A percentile compares a stretch with the other conserved stretches of the same genome.
Conservation (phyloP, 2,113 vertebrate species). For the Epinephelus moara region DNA sequence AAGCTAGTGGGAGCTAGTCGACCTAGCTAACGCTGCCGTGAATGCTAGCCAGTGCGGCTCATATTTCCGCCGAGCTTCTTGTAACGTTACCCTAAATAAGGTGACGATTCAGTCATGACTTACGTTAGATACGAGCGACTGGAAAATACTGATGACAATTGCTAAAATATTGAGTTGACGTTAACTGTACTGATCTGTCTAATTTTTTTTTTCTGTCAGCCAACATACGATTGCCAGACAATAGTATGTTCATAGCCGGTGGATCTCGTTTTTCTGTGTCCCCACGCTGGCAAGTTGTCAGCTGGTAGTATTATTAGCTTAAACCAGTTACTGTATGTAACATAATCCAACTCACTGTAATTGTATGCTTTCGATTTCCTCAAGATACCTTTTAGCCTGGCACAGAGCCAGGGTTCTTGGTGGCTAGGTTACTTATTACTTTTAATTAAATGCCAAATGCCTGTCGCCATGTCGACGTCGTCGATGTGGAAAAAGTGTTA, state of each 20-base stretch:
- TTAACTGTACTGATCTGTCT: background rate
- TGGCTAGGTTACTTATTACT: background rate
- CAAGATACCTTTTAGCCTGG: background rate
- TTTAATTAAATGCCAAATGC: background rate
- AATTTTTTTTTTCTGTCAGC: background rate
- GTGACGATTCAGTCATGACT: background rate
- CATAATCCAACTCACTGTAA: background rate
- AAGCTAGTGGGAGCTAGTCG: constrained; percentile 41
- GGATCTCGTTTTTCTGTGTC: constrained; percentile 3
- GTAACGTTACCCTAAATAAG: background rate
- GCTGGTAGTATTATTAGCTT: background rate
- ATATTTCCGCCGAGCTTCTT: constrained; percentile 22
- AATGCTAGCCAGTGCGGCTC: constrained; percentile 32
- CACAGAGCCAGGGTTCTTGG: background rate
- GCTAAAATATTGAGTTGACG: background rate
- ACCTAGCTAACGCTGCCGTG: constrained; percentile 10
- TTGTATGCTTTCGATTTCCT: constrained; percentile 4
- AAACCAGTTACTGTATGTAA: background rate
- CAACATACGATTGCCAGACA: background rate
- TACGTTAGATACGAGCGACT: background rate
- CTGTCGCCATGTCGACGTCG: background rate
- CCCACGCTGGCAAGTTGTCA: background rate
- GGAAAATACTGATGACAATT: too few species aligned
- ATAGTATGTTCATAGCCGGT: background rate
- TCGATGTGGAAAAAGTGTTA: background rate